phyloP scores from a whole-genome alignment of 2,113 vertebrate species.

The Nothocercus nigrocapillus region DNA sequence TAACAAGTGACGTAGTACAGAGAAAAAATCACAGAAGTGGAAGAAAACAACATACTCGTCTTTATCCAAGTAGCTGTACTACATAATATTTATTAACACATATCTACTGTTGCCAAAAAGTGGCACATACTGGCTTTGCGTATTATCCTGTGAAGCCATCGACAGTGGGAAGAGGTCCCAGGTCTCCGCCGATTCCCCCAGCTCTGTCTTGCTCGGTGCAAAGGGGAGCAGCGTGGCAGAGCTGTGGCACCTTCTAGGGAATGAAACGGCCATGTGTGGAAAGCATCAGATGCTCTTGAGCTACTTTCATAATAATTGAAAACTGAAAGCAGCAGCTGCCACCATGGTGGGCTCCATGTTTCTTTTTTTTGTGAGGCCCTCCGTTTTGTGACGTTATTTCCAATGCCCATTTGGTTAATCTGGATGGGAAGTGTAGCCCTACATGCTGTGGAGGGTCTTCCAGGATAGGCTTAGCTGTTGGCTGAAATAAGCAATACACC shows the following conservation, averaged over 20 bases:
- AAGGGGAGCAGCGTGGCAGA: rapidly evolving
- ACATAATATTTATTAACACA: background rate
- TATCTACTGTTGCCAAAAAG: background rate
- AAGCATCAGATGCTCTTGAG: background rate
- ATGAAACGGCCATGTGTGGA: background rate
- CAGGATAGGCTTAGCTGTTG: rapidly evolving
- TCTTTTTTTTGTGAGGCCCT: background rate
- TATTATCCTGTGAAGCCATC: background rate
- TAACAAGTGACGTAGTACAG: background rate
- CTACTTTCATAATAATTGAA: background rate
- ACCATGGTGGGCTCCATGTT: rapidly evolving
- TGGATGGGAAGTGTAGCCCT: background rate
- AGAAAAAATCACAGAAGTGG: background rate
- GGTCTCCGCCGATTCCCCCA: background rate
- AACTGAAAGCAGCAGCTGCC: conserved; percentile 34
- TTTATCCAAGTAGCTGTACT: background rate
- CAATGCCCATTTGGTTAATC: rapidly evolving
- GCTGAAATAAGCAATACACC: background rate
- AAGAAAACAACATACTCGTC: background rate
- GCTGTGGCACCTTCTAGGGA: background rate
- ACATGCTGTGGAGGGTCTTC: rapidly evolving
- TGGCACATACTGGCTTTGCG: background rate
- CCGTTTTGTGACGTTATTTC: background rate
- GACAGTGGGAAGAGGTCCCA: rapidly evolving
- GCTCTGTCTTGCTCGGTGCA: background rate